A percentile compares a stretch with the other conserved stretches of the same genome.
phyloP scores from a whole-genome alignment of 2,113 vertebrate species.

The Phyllostomus hastatus region DNA sequence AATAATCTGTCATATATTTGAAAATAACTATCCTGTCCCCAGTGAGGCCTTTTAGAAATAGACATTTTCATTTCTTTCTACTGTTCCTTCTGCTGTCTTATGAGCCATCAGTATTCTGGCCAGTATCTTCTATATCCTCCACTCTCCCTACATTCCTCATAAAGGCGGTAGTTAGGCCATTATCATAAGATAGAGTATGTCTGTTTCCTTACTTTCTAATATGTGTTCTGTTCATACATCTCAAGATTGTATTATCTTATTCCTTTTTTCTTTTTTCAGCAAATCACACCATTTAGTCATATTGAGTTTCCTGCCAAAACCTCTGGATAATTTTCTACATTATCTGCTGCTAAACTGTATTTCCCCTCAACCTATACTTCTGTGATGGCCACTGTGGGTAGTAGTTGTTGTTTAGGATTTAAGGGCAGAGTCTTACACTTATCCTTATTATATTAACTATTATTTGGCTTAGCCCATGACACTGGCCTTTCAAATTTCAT shows the following conservation, averaged over 20 bases:
- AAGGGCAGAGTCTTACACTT: neutral
- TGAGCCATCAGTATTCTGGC: neutral
- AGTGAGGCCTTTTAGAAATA: neutral
- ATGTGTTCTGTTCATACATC: neutral
- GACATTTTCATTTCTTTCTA: neutral
- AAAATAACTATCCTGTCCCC: neutral
- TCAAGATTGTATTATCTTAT: neutral
- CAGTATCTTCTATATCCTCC: neutral
- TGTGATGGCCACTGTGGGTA: neutral
- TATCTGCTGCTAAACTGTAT: neutral
- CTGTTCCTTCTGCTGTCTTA: neutral
- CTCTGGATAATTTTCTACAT: neutral
- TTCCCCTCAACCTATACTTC: neutral
- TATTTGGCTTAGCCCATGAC: neutral
- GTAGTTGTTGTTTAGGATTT: neutral
- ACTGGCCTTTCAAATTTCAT: neutral
- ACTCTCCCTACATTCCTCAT: neutral
- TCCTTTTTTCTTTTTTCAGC: neutral
- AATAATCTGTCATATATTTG: neutral
- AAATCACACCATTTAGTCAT: neutral
- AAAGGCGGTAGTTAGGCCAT: neutral
- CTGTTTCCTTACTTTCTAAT: neutral
- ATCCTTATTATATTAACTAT: constrained; percentile 9
- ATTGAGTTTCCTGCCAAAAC: neutral
- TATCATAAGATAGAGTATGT: neutral